Evolutionary conservation across 2,113 vertebrate genomes (phyloP).

Genomic region (Zootoca vivipara): DNA sequence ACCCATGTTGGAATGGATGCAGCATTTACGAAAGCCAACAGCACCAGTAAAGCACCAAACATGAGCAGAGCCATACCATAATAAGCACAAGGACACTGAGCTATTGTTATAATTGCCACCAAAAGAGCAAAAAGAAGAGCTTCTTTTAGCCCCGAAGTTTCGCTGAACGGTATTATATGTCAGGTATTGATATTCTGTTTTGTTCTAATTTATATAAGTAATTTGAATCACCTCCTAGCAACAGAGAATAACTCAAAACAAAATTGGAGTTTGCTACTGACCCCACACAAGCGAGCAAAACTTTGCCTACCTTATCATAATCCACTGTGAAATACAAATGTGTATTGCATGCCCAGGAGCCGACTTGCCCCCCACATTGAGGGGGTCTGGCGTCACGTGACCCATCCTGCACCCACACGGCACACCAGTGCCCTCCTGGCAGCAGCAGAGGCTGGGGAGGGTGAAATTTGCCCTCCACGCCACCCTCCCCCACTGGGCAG

Average conservation of each 20-base stretch:
- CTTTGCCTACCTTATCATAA: neutral
- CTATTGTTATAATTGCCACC: neutral
- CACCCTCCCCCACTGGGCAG: too few species aligned
- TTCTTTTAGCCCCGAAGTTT: slow-evolving; percentile 23
- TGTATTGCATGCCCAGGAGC: neutral
- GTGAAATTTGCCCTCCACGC: neutral
- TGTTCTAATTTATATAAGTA: neutral
- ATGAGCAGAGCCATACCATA: neutral
- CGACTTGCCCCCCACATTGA: too few species aligned
- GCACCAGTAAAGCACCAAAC: neutral
- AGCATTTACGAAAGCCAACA: slow-evolving; percentile 13
- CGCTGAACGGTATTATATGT: neutral
- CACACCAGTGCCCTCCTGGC: too few species aligned
- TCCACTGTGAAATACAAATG: neutral
- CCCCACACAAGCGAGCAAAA: neutral
- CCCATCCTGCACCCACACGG: too few species aligned
- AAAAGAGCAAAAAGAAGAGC: neutral
- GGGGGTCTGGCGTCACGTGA: too few species aligned
- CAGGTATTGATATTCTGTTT: slow-evolving; percentile 15
- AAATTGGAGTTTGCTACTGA: neutral
- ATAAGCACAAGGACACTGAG: neutral
- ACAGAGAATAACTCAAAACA: neutral
- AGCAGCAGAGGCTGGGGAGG: too few species aligned
- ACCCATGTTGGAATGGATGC: neutral
- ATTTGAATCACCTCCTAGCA: neutral